A percentile compares a stretch with the other conserved stretches of the same genome.
Conservation (phyloP, 2,113 vertebrate species). For the Trogon melanurus region DNA sequence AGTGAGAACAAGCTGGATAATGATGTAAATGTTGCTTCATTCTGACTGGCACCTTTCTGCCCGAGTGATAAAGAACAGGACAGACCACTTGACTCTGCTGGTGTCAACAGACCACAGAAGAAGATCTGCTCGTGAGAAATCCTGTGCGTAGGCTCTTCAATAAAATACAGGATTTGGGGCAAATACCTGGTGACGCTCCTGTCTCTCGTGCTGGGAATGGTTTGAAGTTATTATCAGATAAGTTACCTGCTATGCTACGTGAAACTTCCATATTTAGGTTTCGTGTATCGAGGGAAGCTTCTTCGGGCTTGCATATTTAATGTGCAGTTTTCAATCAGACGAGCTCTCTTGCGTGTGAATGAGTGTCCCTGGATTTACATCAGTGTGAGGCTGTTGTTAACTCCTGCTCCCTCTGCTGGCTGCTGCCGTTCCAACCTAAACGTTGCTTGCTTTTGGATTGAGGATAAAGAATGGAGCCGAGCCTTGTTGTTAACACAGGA, state of each 20-base stretch:
- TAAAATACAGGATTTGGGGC: not conserved
- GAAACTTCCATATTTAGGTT: not conserved
- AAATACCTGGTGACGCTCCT: not conserved
- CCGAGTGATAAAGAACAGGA: slow-evolving; percentile 18
- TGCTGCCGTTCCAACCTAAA: not conserved
- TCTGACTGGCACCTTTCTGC: slow-evolving; percentile 34
- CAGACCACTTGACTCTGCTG: not conserved
- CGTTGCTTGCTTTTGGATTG: not conserved
- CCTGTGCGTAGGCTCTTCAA: rapidly evolving
- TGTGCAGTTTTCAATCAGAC: not conserved
- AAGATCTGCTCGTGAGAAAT: not conserved
- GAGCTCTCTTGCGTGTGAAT: not conserved
- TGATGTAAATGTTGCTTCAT: slow-evolving; percentile 30
- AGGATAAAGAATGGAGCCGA: not conserved
- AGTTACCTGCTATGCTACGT: not conserved
- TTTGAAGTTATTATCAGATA: not conserved
- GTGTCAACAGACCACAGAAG: not conserved
- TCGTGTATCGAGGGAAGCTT: not conserved
- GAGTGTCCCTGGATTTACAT: not conserved
- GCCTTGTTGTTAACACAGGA: not conserved
- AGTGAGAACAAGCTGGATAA: slow-evolving; percentile 17
- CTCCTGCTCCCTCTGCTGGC: slow-evolving; percentile 61
- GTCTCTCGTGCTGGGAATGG: not conserved
- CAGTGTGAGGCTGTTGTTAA: not conserved
- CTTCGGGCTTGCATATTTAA: not conserved